Percentiles rank a stretch among this genome's conserved stretches.
Conservation (phyloP, 2,888 invertebrate species). For the Pecten maximus region DNA sequence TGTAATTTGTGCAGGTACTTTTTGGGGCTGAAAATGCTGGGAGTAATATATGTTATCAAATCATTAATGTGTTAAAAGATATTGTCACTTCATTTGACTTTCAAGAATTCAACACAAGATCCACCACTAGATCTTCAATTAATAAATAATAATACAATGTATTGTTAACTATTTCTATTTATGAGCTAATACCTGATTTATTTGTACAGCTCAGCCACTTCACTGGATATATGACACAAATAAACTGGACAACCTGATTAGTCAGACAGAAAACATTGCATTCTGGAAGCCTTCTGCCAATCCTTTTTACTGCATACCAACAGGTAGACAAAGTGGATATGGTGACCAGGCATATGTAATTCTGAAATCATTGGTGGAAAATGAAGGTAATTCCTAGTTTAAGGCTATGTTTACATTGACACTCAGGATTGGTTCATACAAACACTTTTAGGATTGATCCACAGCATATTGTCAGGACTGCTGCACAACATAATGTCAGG, state of each 20-base stretch:
- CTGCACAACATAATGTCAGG: no score
- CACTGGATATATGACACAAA: constrained; percentile 77
- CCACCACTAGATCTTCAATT: no score
- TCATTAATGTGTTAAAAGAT: no score
- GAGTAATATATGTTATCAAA: no score
- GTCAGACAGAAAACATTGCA: constrained; percentile 68
- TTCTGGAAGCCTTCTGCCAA: constrained; percentile 74
- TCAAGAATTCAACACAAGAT: no score
- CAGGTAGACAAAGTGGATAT: constrained; percentile 73
- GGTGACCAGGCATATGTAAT: constrained; percentile 75
- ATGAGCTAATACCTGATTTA: not conserved
- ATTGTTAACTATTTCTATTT: not conserved
- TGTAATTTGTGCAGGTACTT: no score
- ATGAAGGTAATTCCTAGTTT: constrained; percentile 69
- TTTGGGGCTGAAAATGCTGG: no score
- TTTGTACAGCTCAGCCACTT: constrained; percentile 68
- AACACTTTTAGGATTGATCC: no score
- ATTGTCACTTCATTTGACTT: no score
- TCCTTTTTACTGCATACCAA: constrained; percentile 72
- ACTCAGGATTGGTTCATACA: no score
- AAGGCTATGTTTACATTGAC: no score
- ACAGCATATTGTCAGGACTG: no score
- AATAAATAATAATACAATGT: not conserved
- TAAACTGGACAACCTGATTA: constrained; percentile 65
- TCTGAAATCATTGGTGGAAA: constrained; percentile 72